Evolutionary conservation across 2,888 invertebrate genomes (phyloP).

Genomic region (Acleris sparsana): DNA sequence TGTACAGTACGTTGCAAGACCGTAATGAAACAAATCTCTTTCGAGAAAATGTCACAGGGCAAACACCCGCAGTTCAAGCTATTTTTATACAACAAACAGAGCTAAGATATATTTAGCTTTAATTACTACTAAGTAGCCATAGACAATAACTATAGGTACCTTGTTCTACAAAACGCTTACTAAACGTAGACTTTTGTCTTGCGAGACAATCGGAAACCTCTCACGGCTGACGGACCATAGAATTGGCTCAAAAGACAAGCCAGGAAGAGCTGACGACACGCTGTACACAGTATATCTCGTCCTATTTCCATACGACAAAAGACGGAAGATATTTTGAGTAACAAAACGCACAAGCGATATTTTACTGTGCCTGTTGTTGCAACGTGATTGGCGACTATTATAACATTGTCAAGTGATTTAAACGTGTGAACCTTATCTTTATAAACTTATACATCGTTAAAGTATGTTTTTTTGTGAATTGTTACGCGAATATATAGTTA

Average conservation of each 20-base stretch:
- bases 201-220: conserved; percentile 8
- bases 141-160: neutral
- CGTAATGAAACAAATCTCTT: neutral
- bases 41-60: conserved; percentile 15
- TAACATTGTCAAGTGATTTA: conserved; percentile 2
- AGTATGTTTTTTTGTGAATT: conserved; percentile 9
- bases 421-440: conserved; percentile 20
- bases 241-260: conserved; percentile 8
- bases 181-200: neutral
- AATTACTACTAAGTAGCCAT: neutral
- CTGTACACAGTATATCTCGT: neutral
- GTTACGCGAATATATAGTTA: neutral
- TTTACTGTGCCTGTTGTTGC: conserved; percentile 8
- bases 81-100: conserved; percentile 18
- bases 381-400: conserved; percentile 17
- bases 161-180: conserved; percentile 1
- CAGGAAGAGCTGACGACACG: conserved; percentile 9
- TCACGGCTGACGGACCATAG: conserved; percentile 2
- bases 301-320: neutral
- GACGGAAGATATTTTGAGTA: neutral
- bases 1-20: neutral
- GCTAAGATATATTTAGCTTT: neutral
- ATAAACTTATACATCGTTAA: too few species aligned
- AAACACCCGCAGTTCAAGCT: conserved; percentile 1
- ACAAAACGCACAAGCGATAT: neutral